phyloP scores from a whole-genome alignment of 2,797 vertebrate genomes.

The Remorina albescens region DNA sequence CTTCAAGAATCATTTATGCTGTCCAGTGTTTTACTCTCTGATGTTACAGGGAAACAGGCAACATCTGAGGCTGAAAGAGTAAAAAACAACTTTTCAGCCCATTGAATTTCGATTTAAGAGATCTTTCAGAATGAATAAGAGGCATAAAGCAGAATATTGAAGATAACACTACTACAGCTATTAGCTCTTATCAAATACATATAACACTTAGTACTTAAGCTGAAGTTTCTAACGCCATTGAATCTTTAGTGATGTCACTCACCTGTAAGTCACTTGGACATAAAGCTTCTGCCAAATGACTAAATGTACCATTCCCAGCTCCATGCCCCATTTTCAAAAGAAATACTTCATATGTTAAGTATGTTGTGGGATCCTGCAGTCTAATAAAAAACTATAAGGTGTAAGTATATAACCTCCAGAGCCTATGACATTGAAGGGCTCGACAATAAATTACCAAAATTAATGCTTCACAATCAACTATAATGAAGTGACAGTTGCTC shows the following conservation, averaged over 20 bases:
- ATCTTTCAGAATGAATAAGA: conserved; percentile 14
- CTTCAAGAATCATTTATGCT: no score
- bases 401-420: conserved; percentile 3
- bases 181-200: background rate
- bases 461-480: conserved; percentile 1
- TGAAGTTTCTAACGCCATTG: no score
- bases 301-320: background rate
- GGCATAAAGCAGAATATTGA: background rate
- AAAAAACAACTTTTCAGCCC: background rate
- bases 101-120: background rate
- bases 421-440: background rate
- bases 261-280: no score
- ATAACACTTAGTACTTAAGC: no score
- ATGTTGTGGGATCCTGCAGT: background rate
- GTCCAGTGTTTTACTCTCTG: no score
- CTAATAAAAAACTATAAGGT: background rate
- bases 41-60: background rate
- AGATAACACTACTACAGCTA: background rate
- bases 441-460: conserved; percentile 15
- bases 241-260: no score
- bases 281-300: no score
- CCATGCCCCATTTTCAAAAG: background rate
- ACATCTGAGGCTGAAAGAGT: background rate
- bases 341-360: background rate
- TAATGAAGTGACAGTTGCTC: conserved; percentile 3